A percentile compares a stretch with the other conserved stretches of the same genome.
These are phyloP conservation scores for Puma concolor DNA, from an alignment of 2,113 vertebrate species.

Conservation along the genomic window DNA sequence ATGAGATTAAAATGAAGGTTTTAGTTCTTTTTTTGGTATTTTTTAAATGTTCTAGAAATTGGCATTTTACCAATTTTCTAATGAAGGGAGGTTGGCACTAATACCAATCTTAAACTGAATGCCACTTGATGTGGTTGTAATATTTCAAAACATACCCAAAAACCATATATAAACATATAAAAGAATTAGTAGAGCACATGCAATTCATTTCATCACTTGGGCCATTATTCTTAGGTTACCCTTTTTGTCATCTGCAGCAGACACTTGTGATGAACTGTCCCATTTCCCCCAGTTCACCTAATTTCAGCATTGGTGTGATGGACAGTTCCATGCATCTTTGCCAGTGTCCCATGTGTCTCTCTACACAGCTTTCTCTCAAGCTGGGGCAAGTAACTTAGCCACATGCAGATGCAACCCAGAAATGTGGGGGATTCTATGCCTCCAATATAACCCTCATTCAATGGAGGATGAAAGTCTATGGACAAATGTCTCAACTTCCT, in stretches of 20 bases:
- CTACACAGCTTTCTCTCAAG: neutral
- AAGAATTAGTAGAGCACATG: neutral
- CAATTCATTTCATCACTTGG: neutral
- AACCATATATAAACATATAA: neutral
- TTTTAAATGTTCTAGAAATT: neutral
- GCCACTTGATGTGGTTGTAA: neutral
- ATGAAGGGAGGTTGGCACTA: neutral
- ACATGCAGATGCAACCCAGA: neutral
- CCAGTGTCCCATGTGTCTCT: neutral
- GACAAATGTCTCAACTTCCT: neutral
- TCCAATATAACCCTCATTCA: neutral
- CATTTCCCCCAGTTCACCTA: neutral
- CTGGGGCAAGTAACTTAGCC: neutral
- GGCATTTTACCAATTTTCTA: neutral
- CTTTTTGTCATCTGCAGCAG: neutral
- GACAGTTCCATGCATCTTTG: neutral
- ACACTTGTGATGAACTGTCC: neutral
- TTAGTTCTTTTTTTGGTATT: neutral
- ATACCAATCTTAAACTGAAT: neutral
- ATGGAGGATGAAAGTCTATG: neutral
- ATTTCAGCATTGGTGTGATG: neutral
- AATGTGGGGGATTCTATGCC: neutral
- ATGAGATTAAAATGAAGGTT: neutral
- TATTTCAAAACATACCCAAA: constrained; percentile 31
- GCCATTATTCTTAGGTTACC: neutral